Evolutionary conservation across 2,113 vertebrate species (phyloP), one percentile per base, ranked within the genome.

Genomic region (Microtus montanus): DNA sequence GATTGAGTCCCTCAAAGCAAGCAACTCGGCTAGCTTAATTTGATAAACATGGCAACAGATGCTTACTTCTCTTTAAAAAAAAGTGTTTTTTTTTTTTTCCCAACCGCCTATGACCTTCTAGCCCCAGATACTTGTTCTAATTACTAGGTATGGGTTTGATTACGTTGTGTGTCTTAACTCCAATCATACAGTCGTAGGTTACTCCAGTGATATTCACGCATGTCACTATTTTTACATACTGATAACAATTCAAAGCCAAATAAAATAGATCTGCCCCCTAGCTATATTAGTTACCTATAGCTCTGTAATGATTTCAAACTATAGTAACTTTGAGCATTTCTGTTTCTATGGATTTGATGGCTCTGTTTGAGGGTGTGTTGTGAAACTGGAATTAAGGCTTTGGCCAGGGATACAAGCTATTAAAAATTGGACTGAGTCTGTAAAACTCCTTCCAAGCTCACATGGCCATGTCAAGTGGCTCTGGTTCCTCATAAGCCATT

Each of bases 231-330:
- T 38, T 90, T 95, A 83, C 38, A 38, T 41, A 19, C 2, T 19
- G 4, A 24, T 26, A n/a, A 2, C 41, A 0, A 73, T 7, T 78
- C 0, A 74, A n/a, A 92, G 90, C n/a, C 85, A 90, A 91, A 79
- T 79, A 90, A 95, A 92, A 63, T 92, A 95, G 82, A 63, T 90
- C 41, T 87, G 35, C 3, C 7, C 12, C 2, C 3, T 49, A 71
- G 20, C 3, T 85, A 0, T 58, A 86, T 66, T 73, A 74, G 44
- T 86, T 94, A 47, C 58, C 17, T 52, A 41, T 77, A 28, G 19
- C n/a, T 80, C 41, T 47, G 14, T 73, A 86, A 86, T 92, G 10
- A 74, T 10, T 85, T 35, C 13, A 52, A 68, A 77, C 63, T 63
- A 5, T 35, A 84, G 63, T 91, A 13, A 3, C 44, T 54, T 91